Base-by-base conservation (phyloP, 2,888 invertebrate genomes). In the Melanotus villosus region DNA sequence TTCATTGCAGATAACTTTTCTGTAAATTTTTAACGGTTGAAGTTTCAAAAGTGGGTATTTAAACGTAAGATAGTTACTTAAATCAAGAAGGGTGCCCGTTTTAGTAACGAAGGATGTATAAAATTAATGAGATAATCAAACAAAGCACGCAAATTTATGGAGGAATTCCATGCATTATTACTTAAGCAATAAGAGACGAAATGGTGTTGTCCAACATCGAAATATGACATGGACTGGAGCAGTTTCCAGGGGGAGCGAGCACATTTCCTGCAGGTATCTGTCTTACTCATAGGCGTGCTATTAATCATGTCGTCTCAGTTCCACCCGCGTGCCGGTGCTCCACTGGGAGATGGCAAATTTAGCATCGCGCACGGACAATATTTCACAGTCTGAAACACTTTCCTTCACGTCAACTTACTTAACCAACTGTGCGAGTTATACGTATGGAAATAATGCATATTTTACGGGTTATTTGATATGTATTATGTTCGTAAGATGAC, bases 321-420 rank as follows among this genome's bases (percentile, higher is more conserved):
- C 77, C 75, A 73, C 79, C 73, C 75, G 76, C 76, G 73, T 73
- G 73, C 69, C 70, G 75, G 72, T 73, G 73, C 73, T 77, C 80
- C 78, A 75, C 74, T 73, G 79, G 81, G 81, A 80, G 79, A 79
- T 77, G 80, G 78, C 77, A 80, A 82, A 82, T 82, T 82, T 81
- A 82, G 76, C 81, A 80, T 81, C 80, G 76, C 77, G 76, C 76
- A 76, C 76, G 77, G 77, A 79, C 79, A 78, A 83, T 83, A 83
- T 82, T 82, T 83, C 82, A 83, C 80, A 81, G 82, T 81, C 80
- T 79, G 76, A 79, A 80, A 80, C 80, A 81, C 80, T 81, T 79
- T 80, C 75, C 74, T 73, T 68, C 65, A 73, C 72, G 73, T 73
- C 74, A 74, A 69, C 68, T 63, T 54, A 65, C 59, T 70, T 70